A percentile compares a stretch with the other conserved stretches of the same genome.
Evolutionary conservation across 2,888 invertebrate species (phyloP).

Genomic region (Patella ulyssiponensis): DNA sequence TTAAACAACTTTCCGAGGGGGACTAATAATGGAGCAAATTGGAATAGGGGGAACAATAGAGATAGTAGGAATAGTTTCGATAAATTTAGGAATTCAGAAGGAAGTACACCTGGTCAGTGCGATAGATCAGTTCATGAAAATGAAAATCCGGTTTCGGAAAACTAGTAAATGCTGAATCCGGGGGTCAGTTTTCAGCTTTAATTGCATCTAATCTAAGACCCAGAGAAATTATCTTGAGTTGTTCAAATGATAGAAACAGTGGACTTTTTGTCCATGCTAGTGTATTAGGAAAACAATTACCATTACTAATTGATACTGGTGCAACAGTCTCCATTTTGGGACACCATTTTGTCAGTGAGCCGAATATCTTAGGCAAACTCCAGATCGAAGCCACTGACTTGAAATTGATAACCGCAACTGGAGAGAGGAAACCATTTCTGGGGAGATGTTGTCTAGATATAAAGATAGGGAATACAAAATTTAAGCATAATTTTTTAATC

Average conservation of each 20-base stretch:
- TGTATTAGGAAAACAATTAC: background rate
- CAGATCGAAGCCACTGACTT: too few species aligned
- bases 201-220: background rate
- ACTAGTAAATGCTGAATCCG: background rate
- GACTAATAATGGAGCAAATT: background rate
- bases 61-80: too few species aligned
- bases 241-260: too few species aligned
- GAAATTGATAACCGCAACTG: too few species aligned
- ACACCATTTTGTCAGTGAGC: background rate
- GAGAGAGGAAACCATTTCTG: too few species aligned
- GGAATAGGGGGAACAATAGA: background rate
- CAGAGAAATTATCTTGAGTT: background rate
- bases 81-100: too few species aligned
- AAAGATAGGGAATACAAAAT: too few species aligned
- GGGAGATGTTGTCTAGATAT: too few species aligned
- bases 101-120: too few species aligned
- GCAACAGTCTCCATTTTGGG: background rate
- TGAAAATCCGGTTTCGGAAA: background rate
- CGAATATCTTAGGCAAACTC: background rate
- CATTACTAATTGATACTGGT: background rate
- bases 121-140: background rate
- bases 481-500: too few species aligned
- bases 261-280: background rate
- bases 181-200: background rate
- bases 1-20: too few species aligned